A percentile compares a stretch with the other conserved stretches of the same genome.
phyloP scores from a whole-genome alignment of 2,888 invertebrate species.

The Sarcophaga subvicina region DNA sequence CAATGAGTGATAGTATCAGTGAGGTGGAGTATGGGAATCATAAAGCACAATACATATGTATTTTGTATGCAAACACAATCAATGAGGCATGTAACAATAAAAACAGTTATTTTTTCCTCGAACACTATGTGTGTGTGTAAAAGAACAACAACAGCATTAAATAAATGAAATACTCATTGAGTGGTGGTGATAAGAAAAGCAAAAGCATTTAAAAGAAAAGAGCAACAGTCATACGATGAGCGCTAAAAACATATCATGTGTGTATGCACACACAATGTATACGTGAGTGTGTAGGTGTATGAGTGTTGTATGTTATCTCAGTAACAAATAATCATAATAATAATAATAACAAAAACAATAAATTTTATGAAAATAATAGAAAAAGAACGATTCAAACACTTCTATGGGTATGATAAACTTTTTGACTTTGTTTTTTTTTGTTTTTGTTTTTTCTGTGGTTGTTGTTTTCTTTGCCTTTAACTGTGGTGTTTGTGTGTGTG shows the following conservation, averaged over 20 bases:
- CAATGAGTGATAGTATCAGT: neutral
- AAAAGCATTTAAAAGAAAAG: conserved; percentile 16
- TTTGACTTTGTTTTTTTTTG: neutral
- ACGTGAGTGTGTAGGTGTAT: neutral
- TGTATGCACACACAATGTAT: neutral
- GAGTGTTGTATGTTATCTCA: conserved; percentile 30
- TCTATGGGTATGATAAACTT: neutral
- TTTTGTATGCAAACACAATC: no score
- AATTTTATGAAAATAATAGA: neutral
- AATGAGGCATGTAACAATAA: no score
- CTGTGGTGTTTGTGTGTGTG: no score
- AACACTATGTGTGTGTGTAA: no score
- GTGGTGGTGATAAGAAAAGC: conserved; percentile 48
- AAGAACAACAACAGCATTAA: neutral
- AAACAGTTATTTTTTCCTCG: no score
- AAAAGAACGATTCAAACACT: neutral
- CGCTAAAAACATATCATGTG: conserved; percentile 5
- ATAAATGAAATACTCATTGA: conserved; percentile 50
- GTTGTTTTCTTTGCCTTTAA: no score
- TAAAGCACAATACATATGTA: no score
- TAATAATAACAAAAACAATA: conserved; percentile 22
- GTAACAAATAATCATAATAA: conserved; percentile 6
- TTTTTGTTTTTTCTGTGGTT: neutral
- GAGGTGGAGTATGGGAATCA: neutral
- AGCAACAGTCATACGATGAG: conserved; percentile 26